A percentile compares a stretch with the other conserved stretches of the same genome.
phyloP scores from a whole-genome alignment of 2,797 vertebrate species.

The Sorex maritimensis region DNA sequence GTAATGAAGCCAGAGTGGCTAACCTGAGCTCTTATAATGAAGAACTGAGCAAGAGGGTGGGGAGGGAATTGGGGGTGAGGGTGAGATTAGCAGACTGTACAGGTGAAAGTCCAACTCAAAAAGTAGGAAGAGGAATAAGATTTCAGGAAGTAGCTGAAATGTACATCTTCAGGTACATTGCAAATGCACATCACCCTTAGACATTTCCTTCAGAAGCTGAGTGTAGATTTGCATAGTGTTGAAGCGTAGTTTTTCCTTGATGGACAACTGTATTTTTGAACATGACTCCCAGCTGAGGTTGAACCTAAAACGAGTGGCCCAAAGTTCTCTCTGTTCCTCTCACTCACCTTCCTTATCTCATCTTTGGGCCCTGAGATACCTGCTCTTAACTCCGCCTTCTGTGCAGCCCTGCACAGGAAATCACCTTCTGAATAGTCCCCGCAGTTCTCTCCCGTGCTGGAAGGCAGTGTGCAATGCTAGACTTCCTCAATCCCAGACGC shows the following conservation, averaged over 20 bases:
- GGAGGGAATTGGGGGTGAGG: not conserved
- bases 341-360: not conserved
- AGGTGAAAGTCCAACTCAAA: not conserved
- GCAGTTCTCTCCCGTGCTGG: constrained; percentile 12
- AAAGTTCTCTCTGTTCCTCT: not conserved
- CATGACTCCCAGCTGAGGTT: not conserved
- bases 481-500: constrained; percentile 52
- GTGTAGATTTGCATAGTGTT: constrained; percentile 57
- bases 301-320: not conserved
- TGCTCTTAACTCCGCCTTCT: not conserved
- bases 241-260: constrained; percentile 46
- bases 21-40: not conserved
- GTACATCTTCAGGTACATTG: constrained; percentile 28
- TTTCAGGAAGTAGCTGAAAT: constrained; percentile 57
- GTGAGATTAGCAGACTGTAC: not conserved
- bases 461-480: constrained; percentile 24
- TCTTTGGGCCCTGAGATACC: not conserved
- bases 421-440: not conserved
- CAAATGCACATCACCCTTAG: not conserved
- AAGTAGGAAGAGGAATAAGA: constrained; percentile 13
- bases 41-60: not conserved
- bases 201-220: constrained; percentile 50
- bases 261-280: constrained; percentile 67
- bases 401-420: not conserved
- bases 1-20: not conserved